Evolutionary conservation across 1,140 invertebrate genomes (phyloP).

Genomic region (Sarcophaga peregrina): DNA sequence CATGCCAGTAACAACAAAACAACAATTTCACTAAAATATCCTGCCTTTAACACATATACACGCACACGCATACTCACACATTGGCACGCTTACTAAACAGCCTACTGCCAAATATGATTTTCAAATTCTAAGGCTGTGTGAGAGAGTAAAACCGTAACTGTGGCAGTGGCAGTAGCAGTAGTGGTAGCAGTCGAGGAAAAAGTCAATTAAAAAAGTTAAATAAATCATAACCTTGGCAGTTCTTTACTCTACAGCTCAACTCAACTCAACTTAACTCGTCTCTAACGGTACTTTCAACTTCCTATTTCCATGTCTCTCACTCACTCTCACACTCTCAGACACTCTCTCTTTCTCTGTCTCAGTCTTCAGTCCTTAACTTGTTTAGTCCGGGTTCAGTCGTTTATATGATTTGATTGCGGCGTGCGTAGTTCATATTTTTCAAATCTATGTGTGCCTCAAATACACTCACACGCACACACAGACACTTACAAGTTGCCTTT

Average conservation of each 20-base stretch:
- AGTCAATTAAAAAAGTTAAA: conserved; percentile 67
- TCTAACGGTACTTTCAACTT: background rate
- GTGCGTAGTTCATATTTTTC: conserved; percentile 52
- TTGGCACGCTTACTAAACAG: background rate
- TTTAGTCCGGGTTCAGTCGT: background rate
- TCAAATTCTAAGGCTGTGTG: background rate
- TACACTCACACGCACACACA: background rate
- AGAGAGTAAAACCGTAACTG: background rate
- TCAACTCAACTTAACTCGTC: too few relatives aligned
- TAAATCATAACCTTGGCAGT: conserved; percentile 66
- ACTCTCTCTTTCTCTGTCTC: background rate
- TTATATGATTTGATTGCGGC: conserved; percentile 59
- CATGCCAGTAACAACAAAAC: conserved; percentile 2
- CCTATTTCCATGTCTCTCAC: background rate
- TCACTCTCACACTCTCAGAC: background rate
- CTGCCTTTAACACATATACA: background rate
- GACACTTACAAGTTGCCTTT: background rate
- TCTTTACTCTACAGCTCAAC: conserved; percentile 1
- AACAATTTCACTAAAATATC: background rate
- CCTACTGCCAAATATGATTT: conserved; percentile 25
- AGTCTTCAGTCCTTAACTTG: conserved; percentile 25
- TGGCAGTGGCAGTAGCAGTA: background rate
- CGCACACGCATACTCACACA: conserved; percentile 21
- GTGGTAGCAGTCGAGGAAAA: conserved; percentile 52
- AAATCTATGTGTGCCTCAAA: background rate